Base-by-base conservation (phyloP, 1,140 invertebrate species). In the Ips nitidus region DNA sequence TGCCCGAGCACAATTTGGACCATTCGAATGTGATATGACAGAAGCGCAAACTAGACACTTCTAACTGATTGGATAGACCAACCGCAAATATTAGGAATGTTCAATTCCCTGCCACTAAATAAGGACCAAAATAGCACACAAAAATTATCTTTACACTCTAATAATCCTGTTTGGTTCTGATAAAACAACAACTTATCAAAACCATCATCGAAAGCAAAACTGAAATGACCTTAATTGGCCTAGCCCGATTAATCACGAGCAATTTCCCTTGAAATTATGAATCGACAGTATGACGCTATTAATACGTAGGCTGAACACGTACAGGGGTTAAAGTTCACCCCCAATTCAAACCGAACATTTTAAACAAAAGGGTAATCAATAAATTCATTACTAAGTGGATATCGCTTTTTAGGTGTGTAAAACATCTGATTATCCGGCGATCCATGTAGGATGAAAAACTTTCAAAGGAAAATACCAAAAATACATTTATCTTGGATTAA, bases 261-360 rank as follows among this genome's bases (percentile, higher is more conserved):
- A 41, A 53, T 52, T 52, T 53, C 47, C 22, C 38, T 39, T 2
- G 37, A 64, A 64, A 52, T 52, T 22, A 5, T 1, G 50, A 38
- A 39, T 64, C 39, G 7, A 64, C 2, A 22, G 62, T 41, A 53
- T 55, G 47, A 52, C 52, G 62, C 62, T 52, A 64, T 64, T 64
- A 64, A 53, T 64, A 53, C 45, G 45, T 50, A 53, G 39, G 62
- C n/a, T n/a, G 37, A n/a, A 64, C 50, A 53, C 38, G 62, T 40
- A 41, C 3, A 2, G 56, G 4, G 36, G 42, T 41, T 40, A 6
- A 8, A 59, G 42, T 37, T 37, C 3, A 61, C 2, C 36, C 22
- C 45, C 22, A 50, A 50, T 50, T 3, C 45, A 50, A 50, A 50
- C 45, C 22, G 45, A 50, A 50, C 45, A 50, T 50, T 50, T 5